Base-by-base conservation (phyloP, 1,140 invertebrate genomes). In the Aplysia californica region DNA sequence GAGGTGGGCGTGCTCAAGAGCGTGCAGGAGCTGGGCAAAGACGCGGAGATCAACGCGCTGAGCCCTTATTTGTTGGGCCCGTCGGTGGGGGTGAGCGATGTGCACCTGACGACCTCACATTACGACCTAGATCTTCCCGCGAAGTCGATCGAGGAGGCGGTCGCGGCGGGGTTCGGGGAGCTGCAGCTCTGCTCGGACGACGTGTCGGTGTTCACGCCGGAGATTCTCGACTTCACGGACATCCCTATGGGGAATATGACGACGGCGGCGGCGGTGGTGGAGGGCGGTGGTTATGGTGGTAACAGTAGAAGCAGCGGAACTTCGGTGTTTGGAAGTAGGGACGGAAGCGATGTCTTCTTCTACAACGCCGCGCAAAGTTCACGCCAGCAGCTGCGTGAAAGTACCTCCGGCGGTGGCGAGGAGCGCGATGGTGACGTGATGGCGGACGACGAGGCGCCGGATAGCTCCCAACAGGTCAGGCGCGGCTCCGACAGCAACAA, bases 1-100 rank as follows among this genome's bases (percentile, higher is more conserved):
- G 79, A 78, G 26, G 78, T 81, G n/a, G 78, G 80, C 36, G 82
- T 82, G 21, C 50, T 82, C 35, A 76, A 78, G 68, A 69, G 82
- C 65, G 29, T 85, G 3, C 72, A 80, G 33, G 78, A 81, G 23
- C 70, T 77, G 55, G 82, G 79, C 5, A 76, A 44, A 1, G 76
- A 77, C 33, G 66, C 41, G 0, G 84, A 83, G 66, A 66, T 83
- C n/a, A 59, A 80, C 36, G 39, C 50, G 18, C 61, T 83, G 23
- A 77, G 64, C 38, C 29, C 65, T 1, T 36, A 65, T 6, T n/a
- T 80, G 39, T 61, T 83, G 21, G 41, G 65, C 21, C 66, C 64
- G 33, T 59, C 65, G 10, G 78, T 77, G 26, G 73, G 50, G 35
- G 38, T 79, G 38, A 31, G 23, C 23, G 56, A 71, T 21, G 77